phyloP scores from a whole-genome alignment of 2,797 vertebrate genomes.

The Sciurus vulgaris region DNA sequence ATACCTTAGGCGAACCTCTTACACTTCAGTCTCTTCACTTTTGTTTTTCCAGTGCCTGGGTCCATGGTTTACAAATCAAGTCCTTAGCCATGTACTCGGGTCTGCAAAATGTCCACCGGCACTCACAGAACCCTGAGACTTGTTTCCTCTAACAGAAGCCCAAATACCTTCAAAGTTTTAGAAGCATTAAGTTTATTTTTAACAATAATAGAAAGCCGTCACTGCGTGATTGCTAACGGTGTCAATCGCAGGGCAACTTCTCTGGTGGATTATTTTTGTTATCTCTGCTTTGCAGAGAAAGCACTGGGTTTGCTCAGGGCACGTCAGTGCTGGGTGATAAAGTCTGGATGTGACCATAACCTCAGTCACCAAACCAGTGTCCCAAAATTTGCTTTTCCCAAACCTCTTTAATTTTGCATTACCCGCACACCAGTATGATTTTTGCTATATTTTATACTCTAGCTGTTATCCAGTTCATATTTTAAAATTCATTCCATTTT shows the following conservation, averaged over 20 bases:
- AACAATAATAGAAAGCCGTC: not conserved
- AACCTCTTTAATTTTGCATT: not conserved
- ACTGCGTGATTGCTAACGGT: not conserved
- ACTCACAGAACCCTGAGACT: not conserved
- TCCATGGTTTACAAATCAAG: not conserved
- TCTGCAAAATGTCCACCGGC: not conserved
- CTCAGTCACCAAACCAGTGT: not conserved
- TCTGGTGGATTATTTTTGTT: not conserved
- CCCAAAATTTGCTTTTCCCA: not conserved
- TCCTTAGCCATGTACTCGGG: not conserved
- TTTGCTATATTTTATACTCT: not conserved
- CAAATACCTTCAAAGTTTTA: not conserved
- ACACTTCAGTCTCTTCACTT: not conserved
- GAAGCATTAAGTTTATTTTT: slow-evolving; percentile 29
- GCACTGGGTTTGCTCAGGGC: not conserved
- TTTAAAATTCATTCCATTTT: slow-evolving; percentile 7
- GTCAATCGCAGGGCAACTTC: not conserved
- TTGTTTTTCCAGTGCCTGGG: not conserved
- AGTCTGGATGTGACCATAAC: too few species aligned
- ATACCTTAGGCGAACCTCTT: not conserved
- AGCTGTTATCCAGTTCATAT: not conserved
- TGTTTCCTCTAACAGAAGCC: not conserved
- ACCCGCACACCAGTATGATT: not conserved
- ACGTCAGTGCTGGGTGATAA: not conserved
- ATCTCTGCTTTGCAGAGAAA: not conserved